These are phyloP conservation scores for Chaitophorus viminalis DNA, from an alignment of 2,888 invertebrate genomes.

Conservation along the genomic window DNA sequence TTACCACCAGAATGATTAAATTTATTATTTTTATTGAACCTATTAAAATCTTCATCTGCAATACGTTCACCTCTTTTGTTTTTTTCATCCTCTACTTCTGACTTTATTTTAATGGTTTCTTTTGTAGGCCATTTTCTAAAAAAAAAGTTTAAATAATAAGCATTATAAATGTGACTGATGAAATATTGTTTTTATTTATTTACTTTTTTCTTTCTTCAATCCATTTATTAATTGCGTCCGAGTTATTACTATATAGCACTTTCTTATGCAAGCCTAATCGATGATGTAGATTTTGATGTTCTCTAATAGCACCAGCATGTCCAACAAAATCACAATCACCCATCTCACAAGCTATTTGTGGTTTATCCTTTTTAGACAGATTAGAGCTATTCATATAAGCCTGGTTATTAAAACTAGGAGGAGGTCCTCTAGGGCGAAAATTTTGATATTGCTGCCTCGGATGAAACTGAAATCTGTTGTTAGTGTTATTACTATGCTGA, in stretches of 20 bases:
- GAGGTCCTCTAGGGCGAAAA: conserved; percentile 7
- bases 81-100: conserved; percentile 51
- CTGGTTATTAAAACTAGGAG: conserved; percentile 15
- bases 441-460: conserved; percentile 45
- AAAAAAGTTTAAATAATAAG: background rate
- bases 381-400: background rate
- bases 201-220: conserved; percentile 57
- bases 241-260: conserved; percentile 57
- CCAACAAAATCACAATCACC: conserved; percentile 56
- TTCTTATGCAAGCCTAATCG: conserved; percentile 50
- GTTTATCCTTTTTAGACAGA: conserved; percentile 28
- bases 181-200: background rate
- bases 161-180: background rate
- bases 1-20: conserved; percentile 37
- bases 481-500: conserved; percentile 23
- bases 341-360: conserved; percentile 41
- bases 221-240: conserved; percentile 52
- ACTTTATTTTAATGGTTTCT: conserved; percentile 32
- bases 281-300: conserved; percentile 60
- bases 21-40: conserved; percentile 57
- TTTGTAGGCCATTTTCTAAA: conserved; percentile 58
- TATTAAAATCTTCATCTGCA: conserved; percentile 55
- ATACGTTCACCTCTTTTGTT: conserved; percentile 56
- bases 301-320: conserved; percentile 47
- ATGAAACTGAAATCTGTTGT: conserved; percentile 31